Evolutionary conservation across 2,888 invertebrate species (phyloP).

Genomic region (Tipula unca): DNA sequence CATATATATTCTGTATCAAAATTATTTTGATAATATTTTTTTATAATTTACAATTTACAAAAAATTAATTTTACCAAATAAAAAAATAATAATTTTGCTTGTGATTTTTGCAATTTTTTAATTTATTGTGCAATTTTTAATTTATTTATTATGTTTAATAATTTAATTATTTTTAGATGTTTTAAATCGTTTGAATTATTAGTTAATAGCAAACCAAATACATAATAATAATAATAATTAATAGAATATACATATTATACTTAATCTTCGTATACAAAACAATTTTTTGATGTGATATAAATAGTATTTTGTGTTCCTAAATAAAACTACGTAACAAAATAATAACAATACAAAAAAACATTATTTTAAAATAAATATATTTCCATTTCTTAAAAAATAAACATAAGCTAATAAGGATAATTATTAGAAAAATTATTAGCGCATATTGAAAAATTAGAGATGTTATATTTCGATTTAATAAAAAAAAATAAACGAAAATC

Average conservation of each 20-base stretch:
- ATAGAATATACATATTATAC: not conserved
- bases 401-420: not conserved
- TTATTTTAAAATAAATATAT: not conserved
- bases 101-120: not conserved
- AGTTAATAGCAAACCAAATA: constrained; percentile 2
- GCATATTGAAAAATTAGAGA: not conserved
- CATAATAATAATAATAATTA: not conserved
- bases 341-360: not conserved
- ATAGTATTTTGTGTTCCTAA: not conserved
- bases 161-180: not conserved
- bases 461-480: not conserved
- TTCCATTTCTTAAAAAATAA: not conserved
- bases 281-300: not conserved
- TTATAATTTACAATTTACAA: not conserved
- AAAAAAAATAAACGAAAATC: not conserved
- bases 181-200: not conserved
- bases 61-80: not conserved
- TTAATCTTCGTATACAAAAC: not conserved
- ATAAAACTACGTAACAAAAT: not conserved
- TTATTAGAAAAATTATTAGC: not conserved
- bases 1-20: constrained; percentile 1
- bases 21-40: constrained; percentile 17
- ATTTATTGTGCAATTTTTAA: not conserved
- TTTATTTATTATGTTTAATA: not conserved
- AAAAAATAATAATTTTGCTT: not conserved